A percentile compares a stretch with the other conserved stretches of the same genome.
Conservation (phyloP, 1,140 invertebrate species). For the Ceratoteleas bidentatus region DNA sequence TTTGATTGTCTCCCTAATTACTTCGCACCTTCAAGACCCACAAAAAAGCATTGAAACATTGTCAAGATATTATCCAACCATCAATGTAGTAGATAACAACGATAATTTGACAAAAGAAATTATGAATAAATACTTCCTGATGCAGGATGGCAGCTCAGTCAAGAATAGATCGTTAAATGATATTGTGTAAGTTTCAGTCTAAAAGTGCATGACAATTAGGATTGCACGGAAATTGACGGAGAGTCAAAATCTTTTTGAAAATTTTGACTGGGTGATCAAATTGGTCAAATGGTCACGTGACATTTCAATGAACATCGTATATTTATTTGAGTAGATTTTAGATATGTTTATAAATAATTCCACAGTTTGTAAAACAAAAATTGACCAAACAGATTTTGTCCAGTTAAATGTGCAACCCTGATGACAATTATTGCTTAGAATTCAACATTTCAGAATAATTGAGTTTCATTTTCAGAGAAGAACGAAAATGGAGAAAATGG, state of each 20-base stretch:
- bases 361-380: too few relatives aligned
- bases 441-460: too few relatives aligned
- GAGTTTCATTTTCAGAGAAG: constrained; percentile 87
- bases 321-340: too few relatives aligned
- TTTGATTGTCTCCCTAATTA: constrained; percentile 94
- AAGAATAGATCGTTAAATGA: constrained; percentile 83
- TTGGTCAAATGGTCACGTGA: background rate
- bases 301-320: too few relatives aligned
- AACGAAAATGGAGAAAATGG: constrained; percentile 97
- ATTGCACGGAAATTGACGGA: too few relatives aligned
- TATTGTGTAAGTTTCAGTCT: constrained; percentile 86
- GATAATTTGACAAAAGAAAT: constrained; percentile 88
- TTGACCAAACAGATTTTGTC: too few relatives aligned
- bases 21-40: constrained; percentile 88
- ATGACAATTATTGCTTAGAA: too few relatives aligned
- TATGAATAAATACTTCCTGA: constrained; percentile 97
- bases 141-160: constrained; percentile 87
- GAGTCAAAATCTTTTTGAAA: background rate
- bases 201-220: too few relatives aligned
- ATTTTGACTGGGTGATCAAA: background rate
- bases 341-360: too few relatives aligned
- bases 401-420: too few relatives aligned
- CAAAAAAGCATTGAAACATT: constrained; percentile 85
- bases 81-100: constrained; percentile 86
- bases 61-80: constrained; percentile 90